These are phyloP conservation scores for Harpegnathos saltator DNA, from an alignment of 1,140 invertebrate species.

Conservation along the genomic window DNA sequence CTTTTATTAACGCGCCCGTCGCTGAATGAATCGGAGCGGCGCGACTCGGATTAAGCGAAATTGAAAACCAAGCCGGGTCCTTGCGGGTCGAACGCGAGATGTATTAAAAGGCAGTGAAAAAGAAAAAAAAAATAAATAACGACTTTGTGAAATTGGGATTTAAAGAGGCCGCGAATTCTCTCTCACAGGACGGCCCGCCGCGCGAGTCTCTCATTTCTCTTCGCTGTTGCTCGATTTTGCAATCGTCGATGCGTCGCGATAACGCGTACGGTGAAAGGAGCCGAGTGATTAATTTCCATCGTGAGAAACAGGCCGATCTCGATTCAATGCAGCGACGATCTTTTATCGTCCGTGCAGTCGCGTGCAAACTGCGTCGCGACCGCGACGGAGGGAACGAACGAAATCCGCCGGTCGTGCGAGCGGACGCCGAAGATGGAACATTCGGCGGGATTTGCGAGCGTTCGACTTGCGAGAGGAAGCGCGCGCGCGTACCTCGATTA, in stretches of 20 bases:
- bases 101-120: slow-evolving; percentile 26
- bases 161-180: no score
- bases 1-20: slow-evolving; percentile 29
- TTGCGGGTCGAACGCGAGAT: slow-evolving; percentile 4
- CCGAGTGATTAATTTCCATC: no score
- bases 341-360: no score
- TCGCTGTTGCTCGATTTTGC: background rate
- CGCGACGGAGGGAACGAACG: no score
- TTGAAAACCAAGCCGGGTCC: slow-evolving; percentile 37
- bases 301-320: no score
- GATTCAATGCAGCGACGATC: no score
- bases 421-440: no score
- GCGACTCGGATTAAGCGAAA: slow-evolving; percentile 43
- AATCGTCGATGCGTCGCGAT: background rate
- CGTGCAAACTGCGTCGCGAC: no score
- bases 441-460: no score
- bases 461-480: slow-evolving; percentile 8
- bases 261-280: no score
- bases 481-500: slow-evolving; percentile 53
- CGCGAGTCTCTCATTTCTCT: background rate
- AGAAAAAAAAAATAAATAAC: slow-evolving; percentile 19
- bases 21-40: slow-evolving; percentile 37
- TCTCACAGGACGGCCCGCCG: background rate
- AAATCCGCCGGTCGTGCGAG: no score
- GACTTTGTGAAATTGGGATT: background rate